Percentiles rank a stretch among this genome's conserved stretches.
These are phyloP conservation scores for Odocoileus virginianus DNA, from an alignment of 2,113 vertebrate species.

Conservation along the genomic window DNA sequence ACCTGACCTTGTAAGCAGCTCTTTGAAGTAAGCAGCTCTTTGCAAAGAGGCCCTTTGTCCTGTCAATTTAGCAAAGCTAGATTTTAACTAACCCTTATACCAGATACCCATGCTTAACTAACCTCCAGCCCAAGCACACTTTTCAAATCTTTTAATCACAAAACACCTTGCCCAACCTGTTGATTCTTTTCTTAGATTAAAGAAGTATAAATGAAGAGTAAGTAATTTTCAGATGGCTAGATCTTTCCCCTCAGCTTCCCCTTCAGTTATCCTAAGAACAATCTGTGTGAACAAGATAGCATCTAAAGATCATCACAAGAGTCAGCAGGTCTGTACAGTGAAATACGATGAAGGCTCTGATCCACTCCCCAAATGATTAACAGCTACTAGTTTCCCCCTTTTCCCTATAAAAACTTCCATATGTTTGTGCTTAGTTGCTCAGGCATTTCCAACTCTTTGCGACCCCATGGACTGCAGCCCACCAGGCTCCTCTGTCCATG, in stretches of 20 bases:
- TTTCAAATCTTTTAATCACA: background rate
- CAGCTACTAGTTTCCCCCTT: background rate
- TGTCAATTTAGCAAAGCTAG: background rate
- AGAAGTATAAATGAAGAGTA: background rate
- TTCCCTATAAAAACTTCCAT: background rate
- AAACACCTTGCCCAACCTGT: background rate
- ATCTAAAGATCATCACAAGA: background rate
- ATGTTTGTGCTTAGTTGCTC: background rate
- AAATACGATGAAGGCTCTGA: background rate
- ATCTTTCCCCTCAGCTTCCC: background rate
- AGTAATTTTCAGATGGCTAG: background rate
- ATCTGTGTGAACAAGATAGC: background rate
- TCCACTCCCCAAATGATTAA: background rate
- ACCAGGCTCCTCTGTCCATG: background rate
- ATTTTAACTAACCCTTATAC: background rate
- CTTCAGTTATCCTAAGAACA: background rate
- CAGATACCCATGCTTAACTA: background rate
- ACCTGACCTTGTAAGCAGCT: background rate
- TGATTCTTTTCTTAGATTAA: background rate
- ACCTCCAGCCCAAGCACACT: background rate
- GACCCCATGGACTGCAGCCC: background rate
- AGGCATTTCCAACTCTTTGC: background rate
- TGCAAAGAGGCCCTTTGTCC: background rate
- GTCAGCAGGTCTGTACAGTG: background rate
- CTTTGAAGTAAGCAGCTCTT: background rate